Percentiles rank a stretch among this genome's conserved stretches.
phyloP scores from a whole-genome alignment of 2,113 vertebrate genomes.

The Catharus minimus region DNA sequence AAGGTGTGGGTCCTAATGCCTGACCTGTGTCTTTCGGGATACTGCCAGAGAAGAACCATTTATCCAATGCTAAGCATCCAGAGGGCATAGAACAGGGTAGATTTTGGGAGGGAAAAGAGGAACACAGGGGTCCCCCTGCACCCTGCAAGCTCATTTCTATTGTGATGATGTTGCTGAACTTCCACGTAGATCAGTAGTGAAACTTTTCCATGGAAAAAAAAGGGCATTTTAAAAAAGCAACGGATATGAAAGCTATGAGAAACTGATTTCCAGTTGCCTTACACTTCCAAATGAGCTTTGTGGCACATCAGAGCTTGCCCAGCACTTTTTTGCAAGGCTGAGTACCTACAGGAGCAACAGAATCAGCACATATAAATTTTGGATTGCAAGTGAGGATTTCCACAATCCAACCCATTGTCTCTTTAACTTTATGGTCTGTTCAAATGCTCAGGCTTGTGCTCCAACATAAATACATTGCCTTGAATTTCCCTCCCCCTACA shows the following conservation, averaged over 20 bases:
- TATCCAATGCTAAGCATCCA: not conserved
- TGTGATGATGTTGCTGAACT: not conserved
- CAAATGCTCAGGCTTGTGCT: slow-evolving; percentile 13
- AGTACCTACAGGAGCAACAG: not conserved
- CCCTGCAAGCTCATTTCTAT: not conserved
- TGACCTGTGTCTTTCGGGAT: not conserved
- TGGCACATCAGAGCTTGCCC: not conserved
- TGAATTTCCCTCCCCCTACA: slow-evolving; percentile 2
- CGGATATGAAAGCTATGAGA: not conserved
- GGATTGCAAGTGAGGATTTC: not conserved
- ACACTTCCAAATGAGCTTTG: not conserved
- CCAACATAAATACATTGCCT: slow-evolving; percentile 51
- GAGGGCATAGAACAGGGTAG: not conserved
- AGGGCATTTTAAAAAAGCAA: not conserved
- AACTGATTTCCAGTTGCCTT: not conserved
- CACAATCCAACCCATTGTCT: not conserved
- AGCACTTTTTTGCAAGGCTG: not conserved
- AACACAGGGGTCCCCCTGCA: not conserved
- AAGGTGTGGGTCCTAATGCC: not conserved
- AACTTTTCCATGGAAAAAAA: not conserved
- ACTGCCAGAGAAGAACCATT: not conserved
- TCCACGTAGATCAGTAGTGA: not conserved
- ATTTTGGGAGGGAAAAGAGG: not conserved
- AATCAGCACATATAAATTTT: not conserved
- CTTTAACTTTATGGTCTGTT: slow-evolving; percentile 9